Evolutionary conservation across 2,113 vertebrate genomes (phyloP), one percentile per base, ranked within the genome.

Genomic region (Indicator maculatus): DNA sequence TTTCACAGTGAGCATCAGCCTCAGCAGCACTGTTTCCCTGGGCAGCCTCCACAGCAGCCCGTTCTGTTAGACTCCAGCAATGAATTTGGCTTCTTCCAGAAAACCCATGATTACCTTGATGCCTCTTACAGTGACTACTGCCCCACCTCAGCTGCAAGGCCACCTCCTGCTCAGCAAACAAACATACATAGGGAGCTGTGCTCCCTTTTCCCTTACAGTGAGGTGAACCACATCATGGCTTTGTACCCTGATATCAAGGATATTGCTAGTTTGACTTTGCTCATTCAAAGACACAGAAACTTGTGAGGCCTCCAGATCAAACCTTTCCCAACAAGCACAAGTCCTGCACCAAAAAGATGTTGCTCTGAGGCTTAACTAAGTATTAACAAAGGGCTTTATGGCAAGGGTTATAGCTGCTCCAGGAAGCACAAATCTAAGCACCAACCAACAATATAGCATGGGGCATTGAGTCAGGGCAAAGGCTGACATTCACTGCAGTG

Each of bases 171-270:
- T 17, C 63, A 9, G 8, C 88, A 69, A 18, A 30, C 24, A 6
- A 59, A 27, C 8, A 5, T 20, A 2, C 75, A 47, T 15, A 36
- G 45, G 8, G 60, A 64, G 63, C 97, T 98, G 24, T 97, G 97
- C 90, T 94, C 96, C 7, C 52, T 98, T 20, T 98, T 98, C 87
- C 98, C 98, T 8, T 95, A 94, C 4, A 36, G 38, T 1, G 91
- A 73, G 6, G 97, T 98, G 76, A 97, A 98, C 83, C 87, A 83
- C 1, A 45, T 95, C 56, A 96, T 97, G 97, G 83, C 95, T 8
- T 67, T 90, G 38, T 94, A 97, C 71, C 97, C 98, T 0, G 45
- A 93, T 1, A 56, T 96, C 31, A 94, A 97, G 16, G 97, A 98
- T 44, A 31, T 74, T 11, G 33, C 92, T 3, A 58, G 96, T 85